A percentile compares a stretch with the other conserved stretches of the same genome.
These are phyloP conservation scores for Xestoiulus laeticollis DNA, from an alignment of 2,888 invertebrate genomes.

Conservation along the genomic window DNA sequence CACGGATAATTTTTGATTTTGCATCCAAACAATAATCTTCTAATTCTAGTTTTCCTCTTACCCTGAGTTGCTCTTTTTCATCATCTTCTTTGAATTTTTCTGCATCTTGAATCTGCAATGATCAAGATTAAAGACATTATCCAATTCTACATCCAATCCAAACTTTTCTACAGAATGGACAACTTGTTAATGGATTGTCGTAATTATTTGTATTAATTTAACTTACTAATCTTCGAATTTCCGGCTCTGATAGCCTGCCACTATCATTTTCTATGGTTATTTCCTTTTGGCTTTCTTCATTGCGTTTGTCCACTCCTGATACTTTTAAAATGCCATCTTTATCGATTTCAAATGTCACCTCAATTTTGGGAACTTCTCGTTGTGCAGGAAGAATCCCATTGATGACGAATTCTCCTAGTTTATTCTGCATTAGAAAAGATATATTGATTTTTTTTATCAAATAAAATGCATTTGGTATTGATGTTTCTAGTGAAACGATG, in stretches of 20 bases:
- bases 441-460: too few relatives aligned
- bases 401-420: constrained; percentile 66
- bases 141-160: not conserved
- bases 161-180: too few relatives aligned
- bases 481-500: too few relatives aligned
- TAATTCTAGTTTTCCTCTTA: not conserved
- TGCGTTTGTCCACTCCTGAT: constrained; percentile 67
- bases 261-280: constrained; percentile 90
- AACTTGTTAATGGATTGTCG: too few relatives aligned
- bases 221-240: constrained; percentile 81
- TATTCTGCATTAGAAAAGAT: constrained; percentile 66
- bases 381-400: constrained; percentile 82
- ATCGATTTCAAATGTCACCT: constrained; percentile 83
- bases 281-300: constrained; percentile 76
- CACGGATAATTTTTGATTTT: not conserved
- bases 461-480: too few relatives aligned
- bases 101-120: constrained; percentile 14
- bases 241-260: constrained; percentile 83
- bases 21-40: constrained; percentile 1
- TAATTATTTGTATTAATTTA: not conserved
- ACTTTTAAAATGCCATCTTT: constrained; percentile 80
- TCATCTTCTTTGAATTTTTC: constrained; percentile 36
- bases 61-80: not conserved
- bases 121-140: not conserved
- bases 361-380: constrained; percentile 76